Conservation (phyloP, 2,888 invertebrate species). For the Nomada flava region DNA sequence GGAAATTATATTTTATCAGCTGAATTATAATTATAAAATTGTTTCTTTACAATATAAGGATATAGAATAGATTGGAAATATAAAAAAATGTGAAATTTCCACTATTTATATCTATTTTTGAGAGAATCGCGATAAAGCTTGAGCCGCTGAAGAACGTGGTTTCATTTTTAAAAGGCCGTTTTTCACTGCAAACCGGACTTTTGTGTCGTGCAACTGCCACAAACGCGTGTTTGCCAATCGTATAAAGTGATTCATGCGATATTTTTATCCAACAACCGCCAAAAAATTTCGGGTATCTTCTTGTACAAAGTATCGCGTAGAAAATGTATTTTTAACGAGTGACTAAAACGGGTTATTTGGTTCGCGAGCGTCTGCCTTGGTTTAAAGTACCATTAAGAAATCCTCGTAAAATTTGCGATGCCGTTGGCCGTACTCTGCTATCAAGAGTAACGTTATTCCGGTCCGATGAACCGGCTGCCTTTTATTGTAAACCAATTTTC, state of each 20-base stretch:
- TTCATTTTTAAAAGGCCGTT: background rate
- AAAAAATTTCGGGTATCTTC: slow-evolving; percentile 19
- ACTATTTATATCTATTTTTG: no score
- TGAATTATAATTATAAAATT: no score
- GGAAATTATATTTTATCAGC: no score
- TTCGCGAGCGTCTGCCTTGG: slow-evolving; percentile 43
- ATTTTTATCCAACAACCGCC: slow-evolving; percentile 13
- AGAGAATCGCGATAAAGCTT: no score
- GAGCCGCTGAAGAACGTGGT: no score
- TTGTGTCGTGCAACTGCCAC: slow-evolving; percentile 5
- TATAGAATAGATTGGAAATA: no score
- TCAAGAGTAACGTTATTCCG: slow-evolving; percentile 58
- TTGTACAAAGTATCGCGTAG: slow-evolving; percentile 13
- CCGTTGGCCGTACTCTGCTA: slow-evolving; percentile 40
- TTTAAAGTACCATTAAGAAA: slow-evolving; percentile 57
- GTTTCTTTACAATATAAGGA: no score
- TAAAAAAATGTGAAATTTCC: no score
- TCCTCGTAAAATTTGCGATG: slow-evolving; percentile 56
- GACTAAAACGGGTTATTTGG: slow-evolving; percentile 53
- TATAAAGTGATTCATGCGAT: slow-evolving; percentile 31
- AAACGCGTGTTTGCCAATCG: background rate
- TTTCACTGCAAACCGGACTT: background rate
- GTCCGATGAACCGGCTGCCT: slow-evolving; percentile 21
- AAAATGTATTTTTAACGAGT: slow-evolving; percentile 53
- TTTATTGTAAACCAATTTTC: slow-evolving; percentile 50